Evolutionary conservation across 2,113 vertebrate species (phyloP).

Genomic region (Psettodes erumei): DNA sequence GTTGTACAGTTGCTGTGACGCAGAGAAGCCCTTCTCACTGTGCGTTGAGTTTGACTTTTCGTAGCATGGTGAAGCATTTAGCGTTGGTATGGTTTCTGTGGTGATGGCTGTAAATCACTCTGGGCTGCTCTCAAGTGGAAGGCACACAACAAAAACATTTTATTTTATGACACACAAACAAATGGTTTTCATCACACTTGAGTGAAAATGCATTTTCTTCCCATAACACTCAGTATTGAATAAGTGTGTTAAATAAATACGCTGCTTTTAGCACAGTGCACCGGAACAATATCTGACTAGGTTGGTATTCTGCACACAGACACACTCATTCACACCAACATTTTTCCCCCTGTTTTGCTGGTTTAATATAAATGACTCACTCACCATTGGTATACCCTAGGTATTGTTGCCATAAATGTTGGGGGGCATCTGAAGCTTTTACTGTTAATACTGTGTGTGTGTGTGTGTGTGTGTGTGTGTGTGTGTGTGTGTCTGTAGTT

Average conservation of each 20-base stretch:
- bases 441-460: background rate
- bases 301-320: background rate
- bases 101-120: slow-evolving; percentile 6
- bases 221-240: background rate
- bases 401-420: background rate
- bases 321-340: background rate
- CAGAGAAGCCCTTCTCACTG: background rate
- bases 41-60: background rate
- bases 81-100: slow-evolving; percentile 1
- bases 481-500: too few species aligned
- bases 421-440: background rate
- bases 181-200: background rate
- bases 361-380: background rate
- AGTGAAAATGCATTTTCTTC: background rate
- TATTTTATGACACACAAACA: slow-evolving; percentile 1
- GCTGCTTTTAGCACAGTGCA: background rate
- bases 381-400: background rate
- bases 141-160: slow-evolving; percentile 11
- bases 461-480: too few species aligned
- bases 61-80: background rate
- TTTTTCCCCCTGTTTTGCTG: background rate
- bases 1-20: slow-evolving; percentile 1
- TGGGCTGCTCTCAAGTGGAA: background rate
- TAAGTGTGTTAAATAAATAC: background rate
- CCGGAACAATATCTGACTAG: background rate